These are phyloP conservation scores for Scaptomyza reducta DNA, from an alignment of 2,888 invertebrate genomes.

Conservation along the genomic window DNA sequence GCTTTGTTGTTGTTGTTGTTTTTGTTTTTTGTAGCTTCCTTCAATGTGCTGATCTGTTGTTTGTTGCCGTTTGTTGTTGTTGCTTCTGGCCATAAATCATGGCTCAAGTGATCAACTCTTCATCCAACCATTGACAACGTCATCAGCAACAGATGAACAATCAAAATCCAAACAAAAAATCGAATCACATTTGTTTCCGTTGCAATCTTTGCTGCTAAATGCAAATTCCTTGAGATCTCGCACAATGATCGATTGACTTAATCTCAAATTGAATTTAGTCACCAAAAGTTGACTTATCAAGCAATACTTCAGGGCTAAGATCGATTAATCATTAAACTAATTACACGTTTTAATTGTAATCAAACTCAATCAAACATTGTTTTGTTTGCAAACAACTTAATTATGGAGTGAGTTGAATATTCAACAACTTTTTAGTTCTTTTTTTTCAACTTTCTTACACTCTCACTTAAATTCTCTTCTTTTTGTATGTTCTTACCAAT, in stretches of 20 bases:
- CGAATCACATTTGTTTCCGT: conserved; percentile 39
- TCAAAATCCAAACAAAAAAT: conserved; percentile 1
- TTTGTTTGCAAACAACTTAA: neutral
- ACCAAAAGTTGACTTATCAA: neutral
- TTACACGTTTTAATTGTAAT: neutral
- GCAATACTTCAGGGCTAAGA: neutral
- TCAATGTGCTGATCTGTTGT: conserved; percentile 67
- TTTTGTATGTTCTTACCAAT: neutral
- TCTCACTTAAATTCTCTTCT: conserved; percentile 8
- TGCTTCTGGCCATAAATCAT: conserved; percentile 63
- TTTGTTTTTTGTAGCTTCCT: conserved; percentile 51
- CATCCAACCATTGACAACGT: conserved; percentile 38
- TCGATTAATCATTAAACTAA: neutral
- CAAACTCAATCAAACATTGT: too few species aligned
- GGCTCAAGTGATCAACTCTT: conserved; percentile 56
- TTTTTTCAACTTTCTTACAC: neutral
- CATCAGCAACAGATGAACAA: conserved; percentile 21
- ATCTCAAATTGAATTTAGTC: conserved; percentile 1
- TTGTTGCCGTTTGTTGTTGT: conserved; percentile 29
- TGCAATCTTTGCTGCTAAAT: conserved; percentile 46
- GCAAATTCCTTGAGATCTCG: conserved; percentile 35
- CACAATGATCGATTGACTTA: conserved; percentile 41
- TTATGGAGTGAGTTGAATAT: neutral
- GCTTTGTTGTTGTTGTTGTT: neutral
- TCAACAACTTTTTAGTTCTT: neutral